Evolutionary conservation across 2,888 invertebrate genomes (phyloP), one percentile per base, ranked within the genome.

Genomic region (Uropetala carovei): DNA sequence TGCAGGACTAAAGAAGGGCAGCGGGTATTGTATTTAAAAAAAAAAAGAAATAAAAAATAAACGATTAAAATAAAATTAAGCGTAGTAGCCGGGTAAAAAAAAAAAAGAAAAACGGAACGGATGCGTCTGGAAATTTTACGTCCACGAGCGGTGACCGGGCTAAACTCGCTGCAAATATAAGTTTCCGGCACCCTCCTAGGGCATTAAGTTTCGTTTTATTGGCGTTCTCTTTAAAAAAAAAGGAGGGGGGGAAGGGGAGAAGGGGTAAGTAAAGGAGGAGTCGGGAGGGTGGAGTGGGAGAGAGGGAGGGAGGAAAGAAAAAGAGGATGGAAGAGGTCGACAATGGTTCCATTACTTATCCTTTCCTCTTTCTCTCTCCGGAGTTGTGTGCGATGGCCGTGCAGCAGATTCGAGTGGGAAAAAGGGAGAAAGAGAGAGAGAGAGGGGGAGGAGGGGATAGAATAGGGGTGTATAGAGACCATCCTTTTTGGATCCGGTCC

Each of bases 141-240:
- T 89, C 89, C 43, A 64, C 59, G 18, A 43, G 43, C 27, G 64
- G 64, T 89, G 89, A 89, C 89, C 89, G 89, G 43, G 89, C 43
- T 68, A 64, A 89, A 89, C 86, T 30, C 30, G 22, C 60, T 30
- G 60, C 60, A 75, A 64, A 86, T 89, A 89, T 64, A 43, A 89
- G 89, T 89, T 89, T 68, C 89, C 89, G 89, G 64, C 30, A 89
- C 89, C 64, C 64, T 43, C 89, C 64, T 64, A 27, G 68, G 64
- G 64, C 89, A 64, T 89, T 89, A 89, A 68, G 89, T 30, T 89
- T 89, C 89, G 60, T 89, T 89, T 89, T 89, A 89, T 89, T 89
- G 89, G 89, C 89, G 43, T 43, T 60, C 89, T 68, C 43, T 89
- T n/a, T n/a, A n/a, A n/a, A n/a, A 43, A 89, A 89, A 89, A 68